These are phyloP conservation scores for Perca fluviatilis DNA, from an alignment of 2,113 vertebrate genomes.

Conservation along the genomic window DNA sequence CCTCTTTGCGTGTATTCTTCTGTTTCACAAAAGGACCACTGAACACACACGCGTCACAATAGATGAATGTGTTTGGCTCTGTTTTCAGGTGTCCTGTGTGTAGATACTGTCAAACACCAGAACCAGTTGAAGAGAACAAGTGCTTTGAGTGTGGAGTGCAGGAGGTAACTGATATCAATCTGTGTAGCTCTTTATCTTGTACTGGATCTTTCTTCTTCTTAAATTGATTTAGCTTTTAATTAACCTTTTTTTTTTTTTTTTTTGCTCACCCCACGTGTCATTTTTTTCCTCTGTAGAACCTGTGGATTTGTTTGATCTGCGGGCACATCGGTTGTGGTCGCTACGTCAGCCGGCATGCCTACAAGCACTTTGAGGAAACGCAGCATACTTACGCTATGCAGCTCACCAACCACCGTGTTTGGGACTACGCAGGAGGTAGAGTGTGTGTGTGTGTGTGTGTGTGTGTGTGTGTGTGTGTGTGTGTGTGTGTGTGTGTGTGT, in stretches of 20 bases:
- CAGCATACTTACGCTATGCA: constrained; percentile 99
- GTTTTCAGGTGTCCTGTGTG: constrained; percentile 94
- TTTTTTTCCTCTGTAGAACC: constrained; percentile 85
- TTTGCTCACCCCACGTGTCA: rapidly evolving
- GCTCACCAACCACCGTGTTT: constrained; percentile 97
- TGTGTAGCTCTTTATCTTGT: background rate
- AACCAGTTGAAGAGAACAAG: constrained; percentile 98
- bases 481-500: background rate
- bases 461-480: too few relatives aligned
- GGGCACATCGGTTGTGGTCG: constrained; percentile 98
- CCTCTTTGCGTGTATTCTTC: constrained; percentile 21
- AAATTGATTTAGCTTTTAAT: too few relatives aligned
- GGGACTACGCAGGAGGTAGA: constrained; percentile 98
- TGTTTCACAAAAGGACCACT: constrained; percentile 31
- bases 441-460: background rate
- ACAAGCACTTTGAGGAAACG: constrained; percentile 98
- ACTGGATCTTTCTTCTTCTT: too few relatives aligned
- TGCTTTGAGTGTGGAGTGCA: constrained; percentile 99
- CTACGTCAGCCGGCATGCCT: constrained; percentile 95
- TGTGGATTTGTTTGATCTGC: constrained; percentile 98
- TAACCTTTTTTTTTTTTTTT: too few relatives aligned
- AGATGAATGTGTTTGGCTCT: constrained; percentile 38
- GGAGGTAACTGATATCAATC: constrained; percentile 87
- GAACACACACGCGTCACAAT: constrained; percentile 13
- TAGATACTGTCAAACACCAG: constrained; percentile 97